Conservation (phyloP, 1,140 invertebrate species). For the Trinorchestia longiramus region DNA sequence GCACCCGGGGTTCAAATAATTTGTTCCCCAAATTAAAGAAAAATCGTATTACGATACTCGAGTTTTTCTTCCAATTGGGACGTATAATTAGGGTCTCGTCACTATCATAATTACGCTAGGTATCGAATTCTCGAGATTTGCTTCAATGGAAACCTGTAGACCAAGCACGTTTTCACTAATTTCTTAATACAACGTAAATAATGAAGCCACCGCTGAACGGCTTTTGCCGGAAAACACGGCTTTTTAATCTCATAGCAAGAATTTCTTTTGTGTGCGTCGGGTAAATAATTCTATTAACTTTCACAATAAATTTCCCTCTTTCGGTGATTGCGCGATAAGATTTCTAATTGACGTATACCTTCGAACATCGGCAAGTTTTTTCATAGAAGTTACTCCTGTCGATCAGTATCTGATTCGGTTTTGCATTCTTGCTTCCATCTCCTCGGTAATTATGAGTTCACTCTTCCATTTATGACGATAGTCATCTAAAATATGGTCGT, state of each 20-base stretch:
- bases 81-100: background rate
- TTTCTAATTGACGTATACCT: constrained; percentile 1
- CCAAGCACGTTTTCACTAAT: background rate
- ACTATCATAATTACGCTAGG: background rate
- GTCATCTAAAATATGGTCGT: background rate
- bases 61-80: background rate
- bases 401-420: constrained; percentile 1
- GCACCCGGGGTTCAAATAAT: background rate
- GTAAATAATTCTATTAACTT: background rate
- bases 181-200: background rate
- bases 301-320: background rate
- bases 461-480: background rate
- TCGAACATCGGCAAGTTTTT: background rate
- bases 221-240: background rate
- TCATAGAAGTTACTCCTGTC: background rate
- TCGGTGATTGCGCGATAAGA: background rate
- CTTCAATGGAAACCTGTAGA: background rate
- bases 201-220: background rate
- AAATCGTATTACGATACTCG: background rate
- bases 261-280: background rate
- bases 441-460: background rate
- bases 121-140: background rate
- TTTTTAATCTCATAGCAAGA: constrained; percentile 2
- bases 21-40: background rate
- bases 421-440: background rate